These are phyloP conservation scores for Aporophyla nigra DNA, from an alignment of 2,888 invertebrate genomes.

Conservation along the genomic window DNA sequence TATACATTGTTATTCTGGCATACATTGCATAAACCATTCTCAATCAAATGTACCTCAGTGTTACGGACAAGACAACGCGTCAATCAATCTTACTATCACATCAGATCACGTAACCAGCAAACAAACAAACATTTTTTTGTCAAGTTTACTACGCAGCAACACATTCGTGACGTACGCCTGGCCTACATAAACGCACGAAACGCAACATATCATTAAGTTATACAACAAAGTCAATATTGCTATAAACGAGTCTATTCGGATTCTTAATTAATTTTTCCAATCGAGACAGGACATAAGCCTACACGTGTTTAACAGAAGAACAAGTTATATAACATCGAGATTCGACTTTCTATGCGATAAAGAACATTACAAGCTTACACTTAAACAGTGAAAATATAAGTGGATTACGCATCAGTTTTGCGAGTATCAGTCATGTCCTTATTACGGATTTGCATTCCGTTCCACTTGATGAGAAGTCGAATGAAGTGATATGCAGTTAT, in stretches of 20 bases:
- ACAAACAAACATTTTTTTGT: slow-evolving; percentile 27
- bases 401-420: slow-evolving; percentile 38
- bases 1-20: neutral
- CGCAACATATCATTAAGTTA: slow-evolving; percentile 50
- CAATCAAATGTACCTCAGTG: slow-evolving; percentile 19
- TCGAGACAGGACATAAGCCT: slow-evolving; percentile 64
- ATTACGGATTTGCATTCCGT: slow-evolving; percentile 33
- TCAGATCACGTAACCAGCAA: slow-evolving; percentile 43
- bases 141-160: slow-evolving; percentile 12
- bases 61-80: slow-evolving; percentile 22
- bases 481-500: slow-evolving; percentile 26
- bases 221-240: slow-evolving; percentile 61
- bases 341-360: slow-evolving; percentile 68
- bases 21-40: slow-evolving; percentile 15
- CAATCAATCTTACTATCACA: slow-evolving; percentile 42
- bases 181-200: slow-evolving; percentile 45
- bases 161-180: slow-evolving; percentile 26
- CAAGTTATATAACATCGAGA: slow-evolving; percentile 66
- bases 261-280: slow-evolving; percentile 60
- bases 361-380: slow-evolving; percentile 11
- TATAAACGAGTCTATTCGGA: slow-evolving; percentile 49
- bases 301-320: slow-evolving; percentile 58
- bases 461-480: slow-evolving; percentile 26
- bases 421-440: slow-evolving; percentile 16
- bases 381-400: slow-evolving; percentile 5